A percentile compares a stretch with the other conserved stretches of the same genome.
These are phyloP conservation scores for Himalopsyche phryganea DNA, from an alignment of 1,140 invertebrate species.

Conservation along the genomic window DNA sequence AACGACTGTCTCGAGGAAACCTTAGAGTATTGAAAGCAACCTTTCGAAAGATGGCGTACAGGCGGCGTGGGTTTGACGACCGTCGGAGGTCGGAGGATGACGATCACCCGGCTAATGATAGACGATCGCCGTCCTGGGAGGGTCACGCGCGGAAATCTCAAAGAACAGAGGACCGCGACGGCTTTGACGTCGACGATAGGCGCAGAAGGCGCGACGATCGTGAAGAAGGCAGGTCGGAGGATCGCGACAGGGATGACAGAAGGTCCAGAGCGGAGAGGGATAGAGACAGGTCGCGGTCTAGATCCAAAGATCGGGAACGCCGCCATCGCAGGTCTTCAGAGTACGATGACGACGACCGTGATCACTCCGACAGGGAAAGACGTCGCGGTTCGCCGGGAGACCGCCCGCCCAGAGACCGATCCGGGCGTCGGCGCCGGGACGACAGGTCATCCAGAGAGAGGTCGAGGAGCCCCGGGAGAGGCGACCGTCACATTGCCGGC, in stretches of 20 bases:
- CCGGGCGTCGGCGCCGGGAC: slow-evolving; percentile 37
- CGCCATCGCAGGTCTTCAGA: slow-evolving; percentile 8
- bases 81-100: slow-evolving; percentile 5
- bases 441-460: slow-evolving; percentile 8
- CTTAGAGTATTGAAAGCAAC: not conserved
- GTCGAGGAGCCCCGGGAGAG: slow-evolving; percentile 33
- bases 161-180: not conserved
- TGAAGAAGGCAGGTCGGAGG: slow-evolving; percentile 26
- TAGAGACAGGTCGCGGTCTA: slow-evolving; percentile 22
- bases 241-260: slow-evolving; percentile 7
- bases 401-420: slow-evolving; percentile 35
- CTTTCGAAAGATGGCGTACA: slow-evolving; percentile 10
- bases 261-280: not conserved
- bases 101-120: not conserved
- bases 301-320: slow-evolving; percentile 27
- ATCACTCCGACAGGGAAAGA: slow-evolving; percentile 10
- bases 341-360: not conserved
- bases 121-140: not conserved
- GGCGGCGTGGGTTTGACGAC: slow-evolving; percentile 12
- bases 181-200: slow-evolving; percentile 30
- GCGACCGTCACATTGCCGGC: slow-evolving; percentile 35
- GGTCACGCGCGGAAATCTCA: not conserved
- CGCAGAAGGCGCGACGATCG: slow-evolving; percentile 40
- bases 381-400: slow-evolving; percentile 7
- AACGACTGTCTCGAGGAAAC: slow-evolving; percentile 13